A percentile compares a stretch with the other conserved stretches of the same genome.
Evolutionary conservation across 2,797 vertebrate genomes (phyloP).

Genomic region (Chiroxiphia lanceolata): DNA sequence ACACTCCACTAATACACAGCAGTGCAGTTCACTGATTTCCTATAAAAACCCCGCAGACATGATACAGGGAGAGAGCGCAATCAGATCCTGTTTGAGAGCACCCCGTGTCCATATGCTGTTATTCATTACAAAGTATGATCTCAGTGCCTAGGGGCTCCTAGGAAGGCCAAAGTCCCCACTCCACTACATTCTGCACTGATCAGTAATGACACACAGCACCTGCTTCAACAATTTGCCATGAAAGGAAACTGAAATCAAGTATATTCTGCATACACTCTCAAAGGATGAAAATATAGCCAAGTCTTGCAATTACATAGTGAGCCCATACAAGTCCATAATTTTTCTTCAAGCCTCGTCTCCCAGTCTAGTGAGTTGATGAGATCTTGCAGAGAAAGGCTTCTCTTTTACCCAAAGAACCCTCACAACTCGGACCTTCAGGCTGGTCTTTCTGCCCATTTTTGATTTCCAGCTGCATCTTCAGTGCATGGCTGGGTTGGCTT

Average conservation of each 20-base stretch:
- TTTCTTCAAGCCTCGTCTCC: not conserved
- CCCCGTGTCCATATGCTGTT: not conserved
- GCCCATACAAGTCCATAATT: not conserved
- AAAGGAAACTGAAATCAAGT: not conserved
- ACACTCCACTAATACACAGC: not conserved
- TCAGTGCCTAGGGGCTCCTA: conserved; percentile 6
- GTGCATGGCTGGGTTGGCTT: not conserved
- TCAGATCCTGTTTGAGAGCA: not conserved
- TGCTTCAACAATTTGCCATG: conserved; percentile 14
- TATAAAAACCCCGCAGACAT: not conserved
- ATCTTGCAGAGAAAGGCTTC: not conserved
- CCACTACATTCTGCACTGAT: not conserved
- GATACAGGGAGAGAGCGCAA: not conserved
- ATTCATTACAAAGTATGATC: conserved; percentile 30
- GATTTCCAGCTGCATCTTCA: not conserved
- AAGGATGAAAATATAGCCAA: not conserved
- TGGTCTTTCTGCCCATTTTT: not conserved
- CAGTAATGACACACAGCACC: conserved; percentile 23
- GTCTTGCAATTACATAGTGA: not conserved
- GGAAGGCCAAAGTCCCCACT: conserved; percentile 17
- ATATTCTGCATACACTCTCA: not conserved
- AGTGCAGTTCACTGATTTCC: conserved; percentile 4
- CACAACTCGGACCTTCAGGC: not conserved
- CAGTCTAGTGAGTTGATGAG: not conserved
- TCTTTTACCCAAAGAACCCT: not conserved